phyloP scores from a whole-genome alignment of 2,113 vertebrate genomes.

The Bagarius yarrelli region DNA sequence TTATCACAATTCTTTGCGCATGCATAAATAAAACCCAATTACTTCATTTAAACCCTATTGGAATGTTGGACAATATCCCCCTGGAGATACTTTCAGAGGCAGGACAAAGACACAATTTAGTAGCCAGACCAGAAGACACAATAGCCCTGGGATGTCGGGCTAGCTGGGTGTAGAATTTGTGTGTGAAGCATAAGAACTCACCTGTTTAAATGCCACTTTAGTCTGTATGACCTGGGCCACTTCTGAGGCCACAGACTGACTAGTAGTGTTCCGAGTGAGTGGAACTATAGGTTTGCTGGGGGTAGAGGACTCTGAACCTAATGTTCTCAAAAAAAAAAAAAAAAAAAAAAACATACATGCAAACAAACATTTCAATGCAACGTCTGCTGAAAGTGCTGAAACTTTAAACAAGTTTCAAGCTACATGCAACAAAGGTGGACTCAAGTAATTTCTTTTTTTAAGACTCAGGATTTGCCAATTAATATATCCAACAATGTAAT shows the following conservation, averaged over 20 bases:
- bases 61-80: no score
- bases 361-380: neutral
- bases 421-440: neutral
- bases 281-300: slow-evolving; percentile 71
- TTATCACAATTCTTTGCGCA: no score
- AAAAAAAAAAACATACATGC: neutral
- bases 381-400: neutral
- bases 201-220: slow-evolving; percentile 93
- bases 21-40: no score
- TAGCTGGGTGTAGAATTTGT: neutral
- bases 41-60: no score
- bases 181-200: slow-evolving; percentile 49
- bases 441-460: neutral
- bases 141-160: no score
- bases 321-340: slow-evolving; percentile 13
- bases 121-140: no score
- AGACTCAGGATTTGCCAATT: no score
- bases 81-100: no score
- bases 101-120: no score
- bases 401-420: neutral
- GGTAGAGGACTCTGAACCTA: slow-evolving; percentile 64
- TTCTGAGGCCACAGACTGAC: slow-evolving; percentile 71
- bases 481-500: no score
- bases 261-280: slow-evolving; percentile 74
- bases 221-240: slow-evolving; percentile 79